phyloP scores from a whole-genome alignment of 2,113 vertebrate species.

The Cettia cetti region DNA sequence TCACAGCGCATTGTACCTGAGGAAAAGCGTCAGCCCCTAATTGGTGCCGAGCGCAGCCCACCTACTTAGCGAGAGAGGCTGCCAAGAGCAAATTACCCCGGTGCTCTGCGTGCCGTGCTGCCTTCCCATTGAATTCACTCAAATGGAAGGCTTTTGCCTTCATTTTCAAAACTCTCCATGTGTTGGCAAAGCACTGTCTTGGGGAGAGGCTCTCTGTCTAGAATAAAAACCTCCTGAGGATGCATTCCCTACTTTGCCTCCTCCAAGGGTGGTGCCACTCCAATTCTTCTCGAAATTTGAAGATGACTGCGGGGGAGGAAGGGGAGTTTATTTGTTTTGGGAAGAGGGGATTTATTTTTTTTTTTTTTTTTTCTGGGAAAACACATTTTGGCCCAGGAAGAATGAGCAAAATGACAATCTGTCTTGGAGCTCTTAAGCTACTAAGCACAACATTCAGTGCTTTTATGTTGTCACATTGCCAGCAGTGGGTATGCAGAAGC shows the following conservation, averaged over 20 bases:
- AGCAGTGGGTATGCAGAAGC: neutral
- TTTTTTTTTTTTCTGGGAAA: neutral
- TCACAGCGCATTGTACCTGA: slow-evolving; percentile 10
- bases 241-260: neutral
- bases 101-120: neutral
- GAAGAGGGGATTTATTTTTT: neutral
- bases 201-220: neutral
- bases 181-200: slow-evolving; percentile 36
- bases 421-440: slow-evolving; percentile 34
- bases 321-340: neutral
- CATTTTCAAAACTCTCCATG: slow-evolving; percentile 32
- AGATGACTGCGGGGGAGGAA: neutral
- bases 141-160: slow-evolving; percentile 29
- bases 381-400: slow-evolving; percentile 4
- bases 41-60: slow-evolving; percentile 48
- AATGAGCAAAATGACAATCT: slow-evolving; percentile 26
- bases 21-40: slow-evolving; percentile 18
- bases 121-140: slow-evolving; percentile 41
- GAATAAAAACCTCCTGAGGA: slow-evolving; percentile 22
- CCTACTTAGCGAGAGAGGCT: slow-evolving; percentile 45
- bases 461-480: neutral
- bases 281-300: neutral
- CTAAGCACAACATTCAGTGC: neutral
- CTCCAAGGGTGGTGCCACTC: neutral
- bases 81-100: slow-evolving; percentile 49